Conservation (phyloP, 2,797 vertebrate genomes). For the Oreortyx pictus region DNA sequence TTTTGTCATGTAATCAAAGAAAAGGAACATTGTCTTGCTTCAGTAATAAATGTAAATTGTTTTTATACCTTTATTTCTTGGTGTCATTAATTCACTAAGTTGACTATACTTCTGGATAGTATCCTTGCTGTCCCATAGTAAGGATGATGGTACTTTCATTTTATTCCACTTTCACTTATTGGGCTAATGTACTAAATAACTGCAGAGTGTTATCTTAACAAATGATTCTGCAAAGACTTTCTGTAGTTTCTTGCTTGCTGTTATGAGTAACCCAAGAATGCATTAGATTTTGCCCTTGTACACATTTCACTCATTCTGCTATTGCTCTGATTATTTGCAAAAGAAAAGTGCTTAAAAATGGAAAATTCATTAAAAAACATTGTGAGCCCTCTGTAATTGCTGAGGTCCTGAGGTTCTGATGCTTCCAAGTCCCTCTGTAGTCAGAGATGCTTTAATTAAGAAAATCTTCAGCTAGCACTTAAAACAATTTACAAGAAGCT, state of each 20-base stretch:
- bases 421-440: not conserved
- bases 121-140: slow-evolving; percentile 45
- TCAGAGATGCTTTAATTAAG: not conserved
- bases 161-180: slow-evolving; percentile 52
- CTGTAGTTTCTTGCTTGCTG: not conserved
- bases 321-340: slow-evolving; percentile 37
- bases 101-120: slow-evolving; percentile 62
- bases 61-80: slow-evolving; percentile 57
- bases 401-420: not conserved
- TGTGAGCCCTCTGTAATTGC: not conserved
- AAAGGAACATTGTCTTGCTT: slow-evolving; percentile 77
- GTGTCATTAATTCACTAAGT: slow-evolving; percentile 33
- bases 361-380: not conserved
- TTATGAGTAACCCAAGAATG: not conserved
- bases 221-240: slow-evolving; percentile 31
- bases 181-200: slow-evolving; percentile 18
- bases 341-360: slow-evolving; percentile 32
- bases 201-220: slow-evolving; percentile 3
- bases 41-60: slow-evolving; percentile 69
- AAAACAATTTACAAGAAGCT: slow-evolving; percentile 1
- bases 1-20: slow-evolving; percentile 81
- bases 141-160: slow-evolving; percentile 53
- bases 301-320: not conserved
- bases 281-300: slow-evolving; percentile 27
- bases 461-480: not conserved